phyloP scores from a whole-genome alignment of 1,140 invertebrate genomes.

The Brachystomella parvula region DNA sequence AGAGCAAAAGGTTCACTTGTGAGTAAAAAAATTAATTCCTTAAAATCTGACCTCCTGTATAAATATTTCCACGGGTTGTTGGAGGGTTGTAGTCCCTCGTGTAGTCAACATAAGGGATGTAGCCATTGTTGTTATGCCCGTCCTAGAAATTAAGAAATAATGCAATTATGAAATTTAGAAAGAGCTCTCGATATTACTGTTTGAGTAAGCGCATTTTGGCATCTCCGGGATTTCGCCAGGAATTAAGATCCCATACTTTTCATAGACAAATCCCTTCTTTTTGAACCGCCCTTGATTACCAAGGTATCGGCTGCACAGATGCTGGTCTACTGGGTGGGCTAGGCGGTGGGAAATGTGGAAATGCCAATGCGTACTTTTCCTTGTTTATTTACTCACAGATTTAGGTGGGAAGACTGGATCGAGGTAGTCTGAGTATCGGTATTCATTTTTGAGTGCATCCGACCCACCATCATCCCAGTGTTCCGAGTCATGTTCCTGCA shows the following conservation, averaged over 20 bases:
- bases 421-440: slow-evolving; percentile 79
- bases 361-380: too few species aligned
- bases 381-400: slow-evolving; percentile 40
- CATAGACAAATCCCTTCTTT: too few species aligned
- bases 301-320: too few species aligned
- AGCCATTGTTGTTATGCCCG: slow-evolving; percentile 76
- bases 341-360: too few species aligned
- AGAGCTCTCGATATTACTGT: neutral
- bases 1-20: too few species aligned
- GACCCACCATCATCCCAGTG: slow-evolving; percentile 47
- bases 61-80: slow-evolving; percentile 30
- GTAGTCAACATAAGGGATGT: slow-evolving; percentile 81
- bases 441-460: slow-evolving; percentile 43
- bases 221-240: too few species aligned
- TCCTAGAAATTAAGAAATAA: slow-evolving; percentile 47
- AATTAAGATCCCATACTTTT: too few species aligned
- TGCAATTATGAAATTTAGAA: neutral
- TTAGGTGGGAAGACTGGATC: slow-evolving; percentile 70
- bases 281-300: too few species aligned
- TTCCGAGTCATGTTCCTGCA: slow-evolving; percentile 51
- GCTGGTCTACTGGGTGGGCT: too few species aligned
- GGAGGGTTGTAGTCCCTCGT: slow-evolving; percentile 68
- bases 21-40: too few species aligned
- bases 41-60: slow-evolving; percentile 46
- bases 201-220: too few species aligned